Evolutionary conservation across 2,888 invertebrate species (phyloP).

Genomic region (Ennomos erosarius): DNA sequence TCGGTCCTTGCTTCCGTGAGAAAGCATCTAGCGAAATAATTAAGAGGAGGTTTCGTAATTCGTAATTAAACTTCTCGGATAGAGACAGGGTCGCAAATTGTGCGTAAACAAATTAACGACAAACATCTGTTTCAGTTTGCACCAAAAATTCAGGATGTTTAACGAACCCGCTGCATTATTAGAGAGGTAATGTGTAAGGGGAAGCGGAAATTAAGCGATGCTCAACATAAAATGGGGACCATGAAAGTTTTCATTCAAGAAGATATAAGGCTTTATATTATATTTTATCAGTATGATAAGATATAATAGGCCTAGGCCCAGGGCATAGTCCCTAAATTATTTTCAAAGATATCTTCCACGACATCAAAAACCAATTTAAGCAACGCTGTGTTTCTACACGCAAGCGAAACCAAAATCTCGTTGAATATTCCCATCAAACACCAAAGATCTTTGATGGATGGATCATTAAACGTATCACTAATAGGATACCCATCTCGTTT

Average conservation of each 20-base stretch:
- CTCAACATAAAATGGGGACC: conserved; percentile 21
- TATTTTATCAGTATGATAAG: too few species aligned
- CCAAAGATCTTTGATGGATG: too few species aligned
- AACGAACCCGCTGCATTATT: conserved; percentile 24
- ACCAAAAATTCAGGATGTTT: conserved; percentile 29
- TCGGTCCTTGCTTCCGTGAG: background rate
- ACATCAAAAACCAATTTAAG: too few species aligned
- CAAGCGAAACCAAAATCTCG: too few species aligned
- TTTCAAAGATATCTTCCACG: too few species aligned
- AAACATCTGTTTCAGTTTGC: conserved; percentile 36
- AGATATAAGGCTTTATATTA: background rate
- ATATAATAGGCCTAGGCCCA: too few species aligned
- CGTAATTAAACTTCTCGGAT: conserved; percentile 32
- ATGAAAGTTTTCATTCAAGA: background rate
- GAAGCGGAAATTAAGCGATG: conserved; percentile 4
- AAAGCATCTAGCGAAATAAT: conserved; percentile 29
- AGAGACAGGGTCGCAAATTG: conserved; percentile 37
- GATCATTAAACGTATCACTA: too few species aligned
- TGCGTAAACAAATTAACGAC: conserved; percentile 40
- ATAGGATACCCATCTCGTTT: too few species aligned
- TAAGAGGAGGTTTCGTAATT: conserved; percentile 31
- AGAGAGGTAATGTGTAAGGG: conserved; percentile 24
- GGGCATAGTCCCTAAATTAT: too few species aligned
- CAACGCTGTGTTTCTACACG: too few species aligned
- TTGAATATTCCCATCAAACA: too few species aligned